Conservation (phyloP, 2,113 vertebrate species). For the Monarcha castaneiventris region DNA sequence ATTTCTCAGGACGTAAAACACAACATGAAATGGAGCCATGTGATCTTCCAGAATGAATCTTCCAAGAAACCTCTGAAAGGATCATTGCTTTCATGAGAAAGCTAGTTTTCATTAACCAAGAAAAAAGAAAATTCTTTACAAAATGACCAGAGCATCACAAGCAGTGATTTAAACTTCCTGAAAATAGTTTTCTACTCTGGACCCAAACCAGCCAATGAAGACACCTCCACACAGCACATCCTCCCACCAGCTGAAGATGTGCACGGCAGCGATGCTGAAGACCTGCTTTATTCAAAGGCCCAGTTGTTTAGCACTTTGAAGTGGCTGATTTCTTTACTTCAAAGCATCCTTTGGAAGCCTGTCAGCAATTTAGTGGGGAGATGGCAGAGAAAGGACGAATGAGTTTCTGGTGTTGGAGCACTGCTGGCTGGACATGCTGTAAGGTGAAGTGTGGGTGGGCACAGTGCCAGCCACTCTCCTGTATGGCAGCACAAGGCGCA, state of each 20-base stretch:
- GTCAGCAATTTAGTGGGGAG: background rate
- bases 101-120: background rate
- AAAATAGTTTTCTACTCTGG: background rate
- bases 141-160: background rate
- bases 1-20: background rate
- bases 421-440: rapidly evolving
- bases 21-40: background rate
- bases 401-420: background rate
- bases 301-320: background rate
- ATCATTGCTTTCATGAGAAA: background rate
- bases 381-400: background rate
- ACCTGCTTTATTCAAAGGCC: background rate
- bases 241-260: background rate
- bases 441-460: background rate
- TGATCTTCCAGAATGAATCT: background rate
- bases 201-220: background rate
- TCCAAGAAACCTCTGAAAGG: background rate
- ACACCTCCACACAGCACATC: background rate
- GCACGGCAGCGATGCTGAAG: background rate
- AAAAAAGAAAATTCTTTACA: background rate
- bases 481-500: rapidly evolving
- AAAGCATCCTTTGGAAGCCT: background rate
- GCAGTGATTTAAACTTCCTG: background rate
- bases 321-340: background rate
- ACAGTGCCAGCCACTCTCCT: background rate